Evolutionary conservation across 2,797 vertebrate genomes (phyloP).

Genomic region (Brachyrhaphis roseni): DNA sequence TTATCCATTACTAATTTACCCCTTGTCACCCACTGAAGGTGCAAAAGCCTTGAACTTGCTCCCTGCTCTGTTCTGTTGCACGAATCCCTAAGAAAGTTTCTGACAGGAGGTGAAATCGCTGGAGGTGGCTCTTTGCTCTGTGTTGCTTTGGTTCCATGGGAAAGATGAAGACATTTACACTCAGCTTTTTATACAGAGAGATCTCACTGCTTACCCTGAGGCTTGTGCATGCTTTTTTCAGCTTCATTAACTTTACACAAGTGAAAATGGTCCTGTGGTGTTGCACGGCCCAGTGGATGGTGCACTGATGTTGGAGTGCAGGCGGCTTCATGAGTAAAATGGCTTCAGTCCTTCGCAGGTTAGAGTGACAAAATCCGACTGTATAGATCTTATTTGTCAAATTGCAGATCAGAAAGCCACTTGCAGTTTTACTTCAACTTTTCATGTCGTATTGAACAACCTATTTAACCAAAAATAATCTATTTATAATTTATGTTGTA

Average conservation of each 20-base stretch:
- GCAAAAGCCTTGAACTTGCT: constrained; percentile 36
- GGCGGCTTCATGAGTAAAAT: constrained; percentile 27
- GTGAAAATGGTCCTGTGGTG: constrained; percentile 62
- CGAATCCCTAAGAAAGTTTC: constrained; percentile 60
- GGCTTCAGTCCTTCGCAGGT: constrained; percentile 30
- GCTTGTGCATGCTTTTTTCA: constrained; percentile 39
- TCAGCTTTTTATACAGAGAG: constrained; percentile 48
- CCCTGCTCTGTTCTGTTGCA: constrained; percentile 37
- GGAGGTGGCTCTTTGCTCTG: constrained; percentile 40
- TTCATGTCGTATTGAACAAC: constrained; percentile 12
- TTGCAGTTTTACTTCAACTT: neutral
- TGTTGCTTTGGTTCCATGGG: constrained; percentile 37
- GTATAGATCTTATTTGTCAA: constrained; percentile 35
- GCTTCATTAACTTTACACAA: constrained; percentile 70
- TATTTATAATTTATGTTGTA: neutral
- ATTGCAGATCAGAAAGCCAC: neutral
- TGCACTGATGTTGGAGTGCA: constrained; percentile 23
- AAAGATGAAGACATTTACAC: constrained; percentile 60
- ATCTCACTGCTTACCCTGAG: constrained; percentile 23
- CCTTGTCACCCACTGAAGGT: constrained; percentile 17
- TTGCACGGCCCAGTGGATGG: constrained; percentile 35
- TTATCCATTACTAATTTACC: constrained; percentile 38
- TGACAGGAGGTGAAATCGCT: constrained; percentile 63
- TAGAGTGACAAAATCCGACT: constrained; percentile 15
- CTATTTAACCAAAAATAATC: constrained; percentile 2